Conservation (phyloP, 2,888 invertebrate genomes). For the Cloeon dipterum region DNA sequence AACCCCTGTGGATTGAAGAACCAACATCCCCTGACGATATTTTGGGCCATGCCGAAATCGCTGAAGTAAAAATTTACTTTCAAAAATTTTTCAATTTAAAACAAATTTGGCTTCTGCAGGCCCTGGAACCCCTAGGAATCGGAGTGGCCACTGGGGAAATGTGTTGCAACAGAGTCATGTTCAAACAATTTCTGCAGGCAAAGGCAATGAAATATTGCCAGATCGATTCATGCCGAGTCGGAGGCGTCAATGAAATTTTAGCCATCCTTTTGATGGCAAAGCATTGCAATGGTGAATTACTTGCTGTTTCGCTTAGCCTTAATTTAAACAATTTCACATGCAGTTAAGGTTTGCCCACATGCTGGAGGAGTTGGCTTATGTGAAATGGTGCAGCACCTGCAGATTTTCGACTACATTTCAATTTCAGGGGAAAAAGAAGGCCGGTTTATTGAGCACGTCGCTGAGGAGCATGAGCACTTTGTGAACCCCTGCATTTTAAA, state of each 20-base stretch:
- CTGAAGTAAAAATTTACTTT: slow-evolving; percentile 26
- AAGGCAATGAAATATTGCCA: slow-evolving; percentile 70
- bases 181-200: slow-evolving; percentile 70
- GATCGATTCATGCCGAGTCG: slow-evolving; percentile 72
- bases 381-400: slow-evolving; percentile 82
- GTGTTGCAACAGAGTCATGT: slow-evolving; percentile 78
- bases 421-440: slow-evolving; percentile 45
- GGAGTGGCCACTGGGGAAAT: slow-evolving; percentile 82
- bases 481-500: slow-evolving; percentile 40
- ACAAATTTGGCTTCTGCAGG: slow-evolving; percentile 14
- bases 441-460: slow-evolving; percentile 64
- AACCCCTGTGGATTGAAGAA: slow-evolving; percentile 76
- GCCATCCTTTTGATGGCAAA: slow-evolving; percentile 75
- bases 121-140: slow-evolving; percentile 41
- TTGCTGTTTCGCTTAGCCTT: slow-evolving; percentile 4
- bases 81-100: not conserved
- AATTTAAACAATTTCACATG: slow-evolving; percentile 10
- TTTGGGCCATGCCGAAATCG: slow-evolving; percentile 60
- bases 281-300: slow-evolving; percentile 43
- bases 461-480: slow-evolving; percentile 81
- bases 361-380: slow-evolving; percentile 88
- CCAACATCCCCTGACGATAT: slow-evolving; percentile 83
- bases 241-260: slow-evolving; percentile 70
- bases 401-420: slow-evolving; percentile 66
- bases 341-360: slow-evolving; percentile 83